Percentiles rank a stretch among this genome's conserved stretches.
These are phyloP conservation scores for Cremastinae sp. DNA, from an alignment of 2,888 invertebrate genomes.

Conservation along the genomic window DNA sequence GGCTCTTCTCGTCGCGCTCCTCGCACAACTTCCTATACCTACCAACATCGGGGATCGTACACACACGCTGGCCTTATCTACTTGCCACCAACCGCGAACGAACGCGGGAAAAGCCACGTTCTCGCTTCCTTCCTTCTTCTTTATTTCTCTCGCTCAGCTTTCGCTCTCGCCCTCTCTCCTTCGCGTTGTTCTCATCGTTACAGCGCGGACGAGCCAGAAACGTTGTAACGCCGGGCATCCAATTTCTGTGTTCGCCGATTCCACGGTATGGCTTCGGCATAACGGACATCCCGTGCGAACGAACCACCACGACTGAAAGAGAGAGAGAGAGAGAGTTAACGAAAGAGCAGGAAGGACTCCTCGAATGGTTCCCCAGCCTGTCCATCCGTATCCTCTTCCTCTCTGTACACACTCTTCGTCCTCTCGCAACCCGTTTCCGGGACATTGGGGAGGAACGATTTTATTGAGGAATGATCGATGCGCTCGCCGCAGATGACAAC, in stretches of 20 bases:
- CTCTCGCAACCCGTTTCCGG: constrained; percentile 34
- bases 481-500: not conserved
- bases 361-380: constrained; percentile 36
- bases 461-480: constrained; percentile 11
- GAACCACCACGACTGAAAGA: too few relatives aligned
- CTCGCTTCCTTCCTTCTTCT: constrained; percentile 23
- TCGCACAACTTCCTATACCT: not conserved
- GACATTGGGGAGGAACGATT: constrained; percentile 17
- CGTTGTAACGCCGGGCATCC: constrained; percentile 33
- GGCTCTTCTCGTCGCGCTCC: not conserved
- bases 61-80: constrained; percentile 44
- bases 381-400: constrained; percentile 33
- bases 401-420: constrained; percentile 16
- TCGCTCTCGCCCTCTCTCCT: not conserved
- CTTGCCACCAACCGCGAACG: constrained; percentile 47
- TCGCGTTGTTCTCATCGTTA: constrained; percentile 8
- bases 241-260: constrained; percentile 49
- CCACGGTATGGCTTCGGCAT: constrained; percentile 54
- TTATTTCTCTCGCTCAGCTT: not conserved
- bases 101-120: constrained; percentile 44
- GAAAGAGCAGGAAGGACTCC: too few relatives aligned
- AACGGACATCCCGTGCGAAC: constrained; percentile 56
- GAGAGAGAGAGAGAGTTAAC: too few relatives aligned
- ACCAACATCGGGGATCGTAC: constrained; percentile 21
- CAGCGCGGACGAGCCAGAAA: constrained; percentile 29